Conservation (phyloP, 2,797 vertebrate genomes). For the Allobates femoralis region DNA sequence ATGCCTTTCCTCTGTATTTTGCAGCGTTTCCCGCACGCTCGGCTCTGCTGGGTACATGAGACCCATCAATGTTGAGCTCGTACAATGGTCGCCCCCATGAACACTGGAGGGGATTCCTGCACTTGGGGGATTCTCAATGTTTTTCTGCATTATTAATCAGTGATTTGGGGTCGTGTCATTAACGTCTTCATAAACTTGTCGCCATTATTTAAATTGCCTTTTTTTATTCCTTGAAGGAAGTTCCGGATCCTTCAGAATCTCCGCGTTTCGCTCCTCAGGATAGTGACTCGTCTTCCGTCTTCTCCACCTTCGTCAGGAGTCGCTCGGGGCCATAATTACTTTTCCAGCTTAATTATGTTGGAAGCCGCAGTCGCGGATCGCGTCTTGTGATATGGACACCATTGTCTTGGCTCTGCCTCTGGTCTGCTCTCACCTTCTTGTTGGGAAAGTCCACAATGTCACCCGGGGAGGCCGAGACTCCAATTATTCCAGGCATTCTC, state of each 20-base stretch:
- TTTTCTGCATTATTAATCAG: background rate
- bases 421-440: background rate
- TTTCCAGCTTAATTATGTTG: slow-evolving; percentile 25
- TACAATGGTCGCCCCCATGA: background rate
- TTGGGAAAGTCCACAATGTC: slow-evolving; percentile 3
- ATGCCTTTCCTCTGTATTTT: background rate
- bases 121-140: background rate
- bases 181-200: background rate
- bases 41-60: background rate
- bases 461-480: slow-evolving; percentile 8
- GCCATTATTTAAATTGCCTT: slow-evolving; percentile 28
- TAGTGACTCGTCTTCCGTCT: background rate
- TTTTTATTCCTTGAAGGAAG: background rate
- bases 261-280: background rate
- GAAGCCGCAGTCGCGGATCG: background rate
- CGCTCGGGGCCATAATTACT: slow-evolving; percentile 19
- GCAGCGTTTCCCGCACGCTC: background rate
- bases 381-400: background rate
- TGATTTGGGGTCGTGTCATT: slow-evolving; percentile 27
- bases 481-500: slow-evolving; percentile 14
- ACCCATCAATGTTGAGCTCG: background rate
- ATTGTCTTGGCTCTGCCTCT: background rate
- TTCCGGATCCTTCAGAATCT: background rate
- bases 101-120: background rate
- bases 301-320: background rate